Base-by-base conservation (phyloP, 2,888 invertebrate genomes). In the Pandemis cinnamomeana region DNA sequence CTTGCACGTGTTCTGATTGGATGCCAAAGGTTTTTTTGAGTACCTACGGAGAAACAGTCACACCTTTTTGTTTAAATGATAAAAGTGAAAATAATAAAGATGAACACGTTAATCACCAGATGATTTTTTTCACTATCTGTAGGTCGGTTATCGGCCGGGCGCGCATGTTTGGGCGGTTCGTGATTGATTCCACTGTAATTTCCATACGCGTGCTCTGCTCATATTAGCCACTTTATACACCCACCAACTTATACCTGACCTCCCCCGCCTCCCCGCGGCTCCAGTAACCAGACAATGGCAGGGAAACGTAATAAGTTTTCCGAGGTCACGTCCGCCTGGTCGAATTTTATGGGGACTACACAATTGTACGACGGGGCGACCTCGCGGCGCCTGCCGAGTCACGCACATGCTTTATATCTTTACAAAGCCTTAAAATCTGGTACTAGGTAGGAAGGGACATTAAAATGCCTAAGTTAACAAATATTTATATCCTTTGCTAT, bases 101-200 rank as follows among this genome's bases (percentile, higher is more conserved):
- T 67, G 77, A 77, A 89, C 81, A 86, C 87, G 88, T 91, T 87
- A 88, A 83, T 85, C 86, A 85, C 87, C 86, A 84, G 85, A 84
- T 81, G 81, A 86, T 87, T 89, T 89, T 88, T 91, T 90, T 90
- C 84, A 86, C 86, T 89, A 87, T 91, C 91, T 88, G 82, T 84
- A 83, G 83, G 84, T 41, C 72, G 67, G 72, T 70, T 67, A 76
- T 76, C 68, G 76, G 64, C 27, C 71, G 27, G 67, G 64, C 69
- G 76, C 64, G 83, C 85, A 89, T 90, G 88, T 91, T 91, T 90
- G 86, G 88, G 86, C 83, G 85, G 87, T 88, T 89, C 91, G 91
- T 93, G 93, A 93, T 93, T 93, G 93, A 93, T 93, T 93, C 86
- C 86, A 89, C 89, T 88, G 91, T 91, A 92, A 93, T 93, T 93